Base-by-base conservation (phyloP, 35 echinoderm and acorn worm species). In the Apostichopus californicus region DNA sequence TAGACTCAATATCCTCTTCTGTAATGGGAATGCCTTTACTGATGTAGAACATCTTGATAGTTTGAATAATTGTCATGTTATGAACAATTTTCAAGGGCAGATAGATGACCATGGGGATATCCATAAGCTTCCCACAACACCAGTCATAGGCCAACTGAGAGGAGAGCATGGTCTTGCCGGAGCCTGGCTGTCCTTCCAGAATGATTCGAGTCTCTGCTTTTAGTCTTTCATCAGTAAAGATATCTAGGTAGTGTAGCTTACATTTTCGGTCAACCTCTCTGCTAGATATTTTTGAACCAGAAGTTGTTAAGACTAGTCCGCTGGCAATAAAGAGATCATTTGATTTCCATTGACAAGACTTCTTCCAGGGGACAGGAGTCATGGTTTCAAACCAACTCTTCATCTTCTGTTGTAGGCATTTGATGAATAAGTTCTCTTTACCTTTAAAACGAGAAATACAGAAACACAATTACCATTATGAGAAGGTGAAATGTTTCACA, bases 341-440 rank as follows among this genome's bases (percentile, higher is more conserved):
- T n/a, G 80, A 83, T 55, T 54, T 83, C 80, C 80, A 83, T 55
- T 54, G 20, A 57, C 80, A 83, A n/a, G 80, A 83, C 52, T 83
- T 83, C 2, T 55, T 83, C 80, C 80, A 83, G 28, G 80, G 80
- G 17, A 83, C 53, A 54, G 80, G 80, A 20, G 80, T 83, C 80
- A 83, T 56, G 53, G 80, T 56, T 55, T 83, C 52, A 57, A 17
- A 83, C 80, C 80, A 83, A 9, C 18, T 83, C 34, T 54, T 56
- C 12, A 83, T 83, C 53, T 83, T 83, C 4, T 83, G 23, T 83
- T 14, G 46, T 8, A 83, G 14, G 56, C 20, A 85, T 15, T 23
- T 20, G 20, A 60, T 23, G 57, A 85, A 85, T 14, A 85, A 59
- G 15, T 58, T 25, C 20, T 8, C 15, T 52, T 85, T 85, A 2